Percentiles rank a stretch among this genome's conserved stretches.
These are phyloP conservation scores for Pimephales promelas DNA, from an alignment of 2,113 vertebrate species.

Conservation along the genomic window DNA sequence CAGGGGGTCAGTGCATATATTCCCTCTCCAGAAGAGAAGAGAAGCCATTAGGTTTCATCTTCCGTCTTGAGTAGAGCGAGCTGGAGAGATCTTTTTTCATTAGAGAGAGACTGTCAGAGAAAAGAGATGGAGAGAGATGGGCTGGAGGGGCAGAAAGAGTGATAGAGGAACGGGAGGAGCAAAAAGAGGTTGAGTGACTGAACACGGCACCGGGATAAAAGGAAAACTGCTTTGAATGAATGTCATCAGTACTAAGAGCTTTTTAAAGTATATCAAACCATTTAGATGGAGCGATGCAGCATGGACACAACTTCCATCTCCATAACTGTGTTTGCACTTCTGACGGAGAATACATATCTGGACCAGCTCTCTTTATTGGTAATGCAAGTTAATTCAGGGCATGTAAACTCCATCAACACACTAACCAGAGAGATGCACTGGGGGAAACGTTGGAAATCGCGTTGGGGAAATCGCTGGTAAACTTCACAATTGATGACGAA, in stretches of 20 bases:
- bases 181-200: conserved; percentile 52
- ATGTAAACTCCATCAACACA: neutral
- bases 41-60: conserved; percentile 85
- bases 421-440: too few relatives aligned
- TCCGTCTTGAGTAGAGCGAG: conserved; percentile 78
- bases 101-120: conserved; percentile 66
- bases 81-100: conserved; percentile 82
- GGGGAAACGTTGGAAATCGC: neutral
- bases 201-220: conserved; percentile 19
- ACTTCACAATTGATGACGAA: neutral
- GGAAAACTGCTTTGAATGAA: conserved; percentile 45
- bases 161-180: conserved; percentile 42
- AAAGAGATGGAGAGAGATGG: conserved; percentile 54
- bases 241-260: conserved; percentile 41
- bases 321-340: conserved; percentile 16
- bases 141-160: conserved; percentile 61
- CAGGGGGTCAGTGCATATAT: conserved; percentile 81
- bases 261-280: conserved; percentile 29
- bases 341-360: neutral
- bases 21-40: conserved; percentile 79
- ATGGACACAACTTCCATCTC: conserved; percentile 24
- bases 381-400: neutral
- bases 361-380: neutral
- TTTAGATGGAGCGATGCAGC: neutral
- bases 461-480: neutral